Evolutionary conservation across 2,797 vertebrate genomes (phyloP).

Genomic region (Microchirus variegatus): DNA sequence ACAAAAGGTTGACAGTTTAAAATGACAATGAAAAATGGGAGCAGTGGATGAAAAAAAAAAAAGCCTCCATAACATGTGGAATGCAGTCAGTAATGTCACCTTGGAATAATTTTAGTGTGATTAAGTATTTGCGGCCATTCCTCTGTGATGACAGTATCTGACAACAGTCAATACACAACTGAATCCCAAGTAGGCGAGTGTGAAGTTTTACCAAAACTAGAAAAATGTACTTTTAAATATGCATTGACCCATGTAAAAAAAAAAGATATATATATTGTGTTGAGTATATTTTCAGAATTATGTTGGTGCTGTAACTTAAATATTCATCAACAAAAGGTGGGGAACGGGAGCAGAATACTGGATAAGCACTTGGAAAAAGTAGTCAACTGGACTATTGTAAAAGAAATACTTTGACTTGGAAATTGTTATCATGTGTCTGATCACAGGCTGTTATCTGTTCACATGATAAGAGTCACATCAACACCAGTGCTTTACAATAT

Average conservation of each 20-base stretch:
- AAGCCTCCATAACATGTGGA: slow-evolving; percentile 63
- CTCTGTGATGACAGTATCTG: slow-evolving; percentile 63
- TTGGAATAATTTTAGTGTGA: slow-evolving; percentile 77
- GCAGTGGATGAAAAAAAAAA: slow-evolving; percentile 40
- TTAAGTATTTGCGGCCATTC: slow-evolving; percentile 59
- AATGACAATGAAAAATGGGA: slow-evolving; percentile 82
- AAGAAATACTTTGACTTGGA: background rate
- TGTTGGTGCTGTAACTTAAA: background rate
- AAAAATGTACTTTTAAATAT: slow-evolving; percentile 1
- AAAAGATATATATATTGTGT: no score
- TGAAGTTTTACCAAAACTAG: slow-evolving; percentile 15
- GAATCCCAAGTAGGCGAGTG: slow-evolving; percentile 30
- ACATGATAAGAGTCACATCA: slow-evolving; percentile 33
- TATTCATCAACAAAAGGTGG: no score
- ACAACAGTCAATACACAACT: slow-evolving; percentile 44
- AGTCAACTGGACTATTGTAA: no score
- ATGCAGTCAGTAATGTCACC: slow-evolving; percentile 77
- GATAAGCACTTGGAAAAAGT: no score
- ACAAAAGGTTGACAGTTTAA: slow-evolving; percentile 76
- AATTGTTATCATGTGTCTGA: background rate
- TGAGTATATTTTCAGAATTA: background rate
- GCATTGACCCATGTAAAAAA: no score
- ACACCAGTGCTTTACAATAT: slow-evolving; percentile 6
- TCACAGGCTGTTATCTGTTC: background rate
- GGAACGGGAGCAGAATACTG: no score